Evolutionary conservation across 92 coral and sea anemone species (phyloP), one percentile per base, ranked within the genome.

Genomic region (Diadumene lineata): DNA sequence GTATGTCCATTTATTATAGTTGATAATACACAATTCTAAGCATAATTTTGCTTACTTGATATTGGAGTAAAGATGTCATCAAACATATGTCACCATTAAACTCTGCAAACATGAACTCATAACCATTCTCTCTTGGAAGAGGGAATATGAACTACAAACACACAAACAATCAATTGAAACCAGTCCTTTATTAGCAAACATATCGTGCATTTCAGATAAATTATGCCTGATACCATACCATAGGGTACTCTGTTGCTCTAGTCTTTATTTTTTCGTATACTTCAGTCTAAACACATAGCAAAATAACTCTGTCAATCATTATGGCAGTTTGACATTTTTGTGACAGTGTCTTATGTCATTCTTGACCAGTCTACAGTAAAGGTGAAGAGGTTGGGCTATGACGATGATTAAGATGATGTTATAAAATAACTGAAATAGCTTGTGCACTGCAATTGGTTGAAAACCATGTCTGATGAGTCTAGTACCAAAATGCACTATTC

Each of bases 41-140:
- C 8, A 3, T 53, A 2, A 53, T 38, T 38, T 31, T 19, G 1
- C 38, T 68, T 71, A 93, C 98, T 86, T 94, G 98, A 61, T 88
- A 94, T 64, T 88, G 85, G n/a, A 94, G 77, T 57, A 94, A 89
- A 27, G 98, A 89, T 19, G 98, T 94, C 71, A 94, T 76, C 69
- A 91, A 87, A 72, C 93, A 91, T 79, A 86, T 90, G 69, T 88
- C 81, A 22, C 88, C 86, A 44, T 86, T 77, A 80, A 94, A 94
- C 74, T 94, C 98, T 0, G 92, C 90, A 76, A 85, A 87, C 84
- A 94, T 91, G 75, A 91, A 91, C 64, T 94, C 97, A 71, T 85
- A 94, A 31, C 98, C 97, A 74, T 85, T 76, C 34, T 94, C 87
- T 81, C 94, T 87, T 66, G 98, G 98, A 29, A 94, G 50, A 67